Evolutionary conservation across 2,888 invertebrate species (phyloP).

Genomic region (Caenorhabditis sp.): DNA sequence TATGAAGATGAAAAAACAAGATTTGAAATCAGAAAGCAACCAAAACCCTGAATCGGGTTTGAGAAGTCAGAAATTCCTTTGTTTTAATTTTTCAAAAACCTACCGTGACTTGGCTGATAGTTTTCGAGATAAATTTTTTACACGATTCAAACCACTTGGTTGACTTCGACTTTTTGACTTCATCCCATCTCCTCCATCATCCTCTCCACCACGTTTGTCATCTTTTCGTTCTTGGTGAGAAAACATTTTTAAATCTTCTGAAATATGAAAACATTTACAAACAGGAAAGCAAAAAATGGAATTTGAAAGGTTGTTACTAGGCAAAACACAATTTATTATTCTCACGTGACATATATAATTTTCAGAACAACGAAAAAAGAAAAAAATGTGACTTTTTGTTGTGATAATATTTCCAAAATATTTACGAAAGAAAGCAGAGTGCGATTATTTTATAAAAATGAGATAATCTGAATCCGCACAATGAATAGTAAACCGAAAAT

Average conservation of each 20-base stretch:
- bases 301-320: neutral
- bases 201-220: conserved; percentile 19
- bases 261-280: neutral
- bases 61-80: too few species aligned
- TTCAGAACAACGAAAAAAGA: neutral
- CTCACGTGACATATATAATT: neutral
- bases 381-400: neutral
- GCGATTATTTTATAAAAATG: neutral
- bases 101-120: conserved; percentile 58
- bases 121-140: conserved; percentile 63
- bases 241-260: conserved; percentile 21
- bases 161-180: conserved; percentile 62
- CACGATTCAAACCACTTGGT: conserved; percentile 64
- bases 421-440: neutral
- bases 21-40: too few species aligned
- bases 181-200: conserved; percentile 36
- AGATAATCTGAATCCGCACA: neutral
- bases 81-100: neutral
- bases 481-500: neutral
- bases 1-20: too few species aligned
- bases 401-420: neutral
- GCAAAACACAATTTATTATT: neutral
- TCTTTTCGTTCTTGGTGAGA: conserved; percentile 24
- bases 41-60: too few species aligned
- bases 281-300: too few species aligned